Conservation (phyloP, 2,113 vertebrate genomes). For the Gymnocephalus cernua region DNA sequence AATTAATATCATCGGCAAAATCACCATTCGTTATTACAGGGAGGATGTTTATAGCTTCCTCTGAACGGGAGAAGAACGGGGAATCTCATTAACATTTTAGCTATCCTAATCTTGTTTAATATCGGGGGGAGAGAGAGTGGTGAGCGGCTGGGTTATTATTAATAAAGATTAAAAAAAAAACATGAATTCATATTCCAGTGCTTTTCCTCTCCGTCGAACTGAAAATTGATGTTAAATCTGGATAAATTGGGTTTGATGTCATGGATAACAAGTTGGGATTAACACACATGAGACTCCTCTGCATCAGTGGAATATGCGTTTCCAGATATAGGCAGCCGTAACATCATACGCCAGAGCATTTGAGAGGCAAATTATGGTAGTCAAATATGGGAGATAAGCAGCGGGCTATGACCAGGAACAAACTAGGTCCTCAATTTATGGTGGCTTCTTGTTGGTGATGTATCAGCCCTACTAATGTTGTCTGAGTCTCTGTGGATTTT, state of each 20-base stretch:
- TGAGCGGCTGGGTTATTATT: conserved; percentile 53
- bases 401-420: conserved; percentile 61
- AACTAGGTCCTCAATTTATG: conserved; percentile 48
- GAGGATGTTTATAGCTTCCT: conserved; percentile 79
- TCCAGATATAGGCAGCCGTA: conserved; percentile 40
- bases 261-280: conserved; percentile 78
- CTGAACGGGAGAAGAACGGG: conserved; percentile 64
- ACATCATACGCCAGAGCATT: conserved; percentile 53
- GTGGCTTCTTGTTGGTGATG: conserved; percentile 33
- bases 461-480: conserved; percentile 39
- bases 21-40: conserved; percentile 77
- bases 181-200: conserved; percentile 59
- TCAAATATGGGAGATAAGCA: conserved; percentile 73
- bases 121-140: conserved; percentile 44
- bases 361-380: conserved; percentile 72
- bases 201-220: conserved; percentile 75
- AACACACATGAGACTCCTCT: conserved; percentile 48
- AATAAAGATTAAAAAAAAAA: conserved; percentile 52
- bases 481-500: conserved; percentile 41
- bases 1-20: conserved; percentile 85
- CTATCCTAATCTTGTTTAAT: conserved; percentile 72
- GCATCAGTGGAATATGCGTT: conserved; percentile 56
- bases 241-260: conserved; percentile 80
- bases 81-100: conserved; percentile 79
- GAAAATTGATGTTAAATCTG: conserved; percentile 73